A percentile compares a stretch with the other conserved stretches of the same genome.
These are phyloP conservation scores for Alviniconcha marisindica DNA, from an alignment of 1,140 invertebrate species.

Conservation along the genomic window DNA sequence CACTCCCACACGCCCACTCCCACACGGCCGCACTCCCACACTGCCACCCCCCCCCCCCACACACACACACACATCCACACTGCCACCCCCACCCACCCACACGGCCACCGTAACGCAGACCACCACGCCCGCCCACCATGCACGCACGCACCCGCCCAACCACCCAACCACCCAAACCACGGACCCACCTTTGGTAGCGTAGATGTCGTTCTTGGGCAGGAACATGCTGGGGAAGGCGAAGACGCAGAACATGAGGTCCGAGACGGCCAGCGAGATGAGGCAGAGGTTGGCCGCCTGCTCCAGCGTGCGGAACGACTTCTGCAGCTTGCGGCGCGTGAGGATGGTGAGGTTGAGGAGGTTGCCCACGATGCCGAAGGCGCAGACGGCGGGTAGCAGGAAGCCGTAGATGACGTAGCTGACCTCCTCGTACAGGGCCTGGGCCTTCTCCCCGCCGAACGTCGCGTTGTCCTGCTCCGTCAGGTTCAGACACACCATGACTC, in stretches of 20 bases:
- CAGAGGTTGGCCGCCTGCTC: slow-evolving; percentile 72
- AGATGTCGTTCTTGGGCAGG: slow-evolving; percentile 61
- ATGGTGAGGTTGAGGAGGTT: slow-evolving; percentile 72
- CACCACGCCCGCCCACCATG: not conserved
- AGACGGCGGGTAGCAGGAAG: slow-evolving; percentile 67
- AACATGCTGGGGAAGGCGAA: slow-evolving; percentile 73
- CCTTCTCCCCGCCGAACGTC: slow-evolving; percentile 36
- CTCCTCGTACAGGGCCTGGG: slow-evolving; percentile 52
- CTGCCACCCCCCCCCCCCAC: not conserved
- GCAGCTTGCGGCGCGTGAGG: slow-evolving; percentile 67
- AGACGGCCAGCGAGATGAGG: slow-evolving; percentile 67
- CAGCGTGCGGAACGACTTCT: slow-evolving; percentile 64
- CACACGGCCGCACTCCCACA: not conserved
- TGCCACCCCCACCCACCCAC: not conserved
- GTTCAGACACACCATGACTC: slow-evolving; percentile 41
- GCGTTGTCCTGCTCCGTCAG: slow-evolving; percentile 27
- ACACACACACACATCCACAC: not conserved
- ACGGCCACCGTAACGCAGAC: not conserved
- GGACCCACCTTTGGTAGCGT: slow-evolving; percentile 41
- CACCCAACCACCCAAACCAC: not conserved
- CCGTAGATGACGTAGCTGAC: slow-evolving; percentile 59
- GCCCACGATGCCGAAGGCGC: slow-evolving; percentile 71
- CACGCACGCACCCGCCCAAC: not conserved
- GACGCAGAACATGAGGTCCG: slow-evolving; percentile 70
- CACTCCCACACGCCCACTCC: not conserved